These are phyloP conservation scores for Acanthornis magna DNA, from an alignment of 2,797 vertebrate species.

Conservation along the genomic window DNA sequence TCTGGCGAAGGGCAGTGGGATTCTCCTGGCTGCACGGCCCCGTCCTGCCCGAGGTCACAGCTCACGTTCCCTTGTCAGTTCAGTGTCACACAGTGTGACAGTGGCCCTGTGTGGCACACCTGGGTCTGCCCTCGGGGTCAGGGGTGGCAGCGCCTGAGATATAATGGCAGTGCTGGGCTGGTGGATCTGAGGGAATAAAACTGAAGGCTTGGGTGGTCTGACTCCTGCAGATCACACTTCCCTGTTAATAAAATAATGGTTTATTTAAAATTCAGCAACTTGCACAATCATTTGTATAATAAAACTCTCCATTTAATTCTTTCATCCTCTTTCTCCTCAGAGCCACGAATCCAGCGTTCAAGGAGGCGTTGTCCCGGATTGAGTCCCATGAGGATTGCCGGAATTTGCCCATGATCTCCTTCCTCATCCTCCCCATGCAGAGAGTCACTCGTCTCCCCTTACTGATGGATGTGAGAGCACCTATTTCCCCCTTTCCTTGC, in stretches of 20 bases:
- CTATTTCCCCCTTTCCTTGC: not conserved
- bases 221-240: not conserved
- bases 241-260: not conserved
- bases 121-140: accelerated
- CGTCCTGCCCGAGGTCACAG: accelerated
- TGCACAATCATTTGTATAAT: not conserved
- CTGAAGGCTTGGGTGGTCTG: not conserved
- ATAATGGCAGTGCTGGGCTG: not conserved
- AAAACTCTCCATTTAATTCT: accelerated
- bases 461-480: constrained; percentile 92
- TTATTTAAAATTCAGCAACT: not conserved
- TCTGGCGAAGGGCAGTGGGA: not conserved
- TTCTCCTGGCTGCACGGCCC: not conserved
- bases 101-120: not conserved
- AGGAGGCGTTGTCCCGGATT: constrained; percentile 86
- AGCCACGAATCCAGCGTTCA: constrained; percentile 87
- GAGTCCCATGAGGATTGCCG: constrained; percentile 90
- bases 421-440: constrained; percentile 98
- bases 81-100: not conserved
- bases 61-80: accelerated
- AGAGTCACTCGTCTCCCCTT: constrained; percentile 93
- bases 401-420: constrained; percentile 96
- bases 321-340: constrained; percentile 54
- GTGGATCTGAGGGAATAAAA: not conserved
- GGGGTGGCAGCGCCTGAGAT: accelerated